Evolutionary conservation across 2,113 vertebrate species (phyloP), one percentile per base, ranked within the genome.

Genomic region (Pterocles orientalis): DNA sequence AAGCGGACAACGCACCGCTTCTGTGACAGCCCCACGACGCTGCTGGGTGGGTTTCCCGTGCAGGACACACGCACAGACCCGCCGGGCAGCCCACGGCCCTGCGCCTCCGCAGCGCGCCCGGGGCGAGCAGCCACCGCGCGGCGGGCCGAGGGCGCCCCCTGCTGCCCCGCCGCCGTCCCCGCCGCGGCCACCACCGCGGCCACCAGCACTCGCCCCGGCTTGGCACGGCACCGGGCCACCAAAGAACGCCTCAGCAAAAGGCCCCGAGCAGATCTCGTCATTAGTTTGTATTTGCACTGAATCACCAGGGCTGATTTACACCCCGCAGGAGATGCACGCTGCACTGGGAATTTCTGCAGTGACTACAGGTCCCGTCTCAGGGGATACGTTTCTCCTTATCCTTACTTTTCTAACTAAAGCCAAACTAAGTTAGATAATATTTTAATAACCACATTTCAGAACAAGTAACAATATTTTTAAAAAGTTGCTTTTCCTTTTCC

Each of bases 21-120:
- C 99, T 98, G 97, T 96, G 95, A 98, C 97, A 98, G 98, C 98
- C 97, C 97, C 80, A 62, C 73, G 62, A 60, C 68, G 95, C 96
- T 94, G 96, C 92, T 92, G 91, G 51, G 66, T 77, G 91, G 97
- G 98, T 97, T 98, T 98, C 98, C 98, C 97, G 96, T 96, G 94
- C 79, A 93, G 95, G 97, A 98, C 97, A 98, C 95, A 73, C 72
- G 82, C 31, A 65, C 39, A 86, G 92, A 68, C 95, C 92, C 95
- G 39, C 56, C 39, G 39, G 39, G 39, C 64, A 86, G 48, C 88
- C 83, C 61, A 75, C 85, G 96, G 97, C 97, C 92, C 43, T 95
- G 94, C 65, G 85, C 39, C 39, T 41, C 39, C 39, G 39, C 39
- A 41, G 39, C 39, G 36, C 39, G 39, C 39, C 39, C 39, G 39